These are phyloP conservation scores for Tetragnatha versicolor DNA, from an alignment of 1,140 invertebrate species.

Conservation along the genomic window DNA sequence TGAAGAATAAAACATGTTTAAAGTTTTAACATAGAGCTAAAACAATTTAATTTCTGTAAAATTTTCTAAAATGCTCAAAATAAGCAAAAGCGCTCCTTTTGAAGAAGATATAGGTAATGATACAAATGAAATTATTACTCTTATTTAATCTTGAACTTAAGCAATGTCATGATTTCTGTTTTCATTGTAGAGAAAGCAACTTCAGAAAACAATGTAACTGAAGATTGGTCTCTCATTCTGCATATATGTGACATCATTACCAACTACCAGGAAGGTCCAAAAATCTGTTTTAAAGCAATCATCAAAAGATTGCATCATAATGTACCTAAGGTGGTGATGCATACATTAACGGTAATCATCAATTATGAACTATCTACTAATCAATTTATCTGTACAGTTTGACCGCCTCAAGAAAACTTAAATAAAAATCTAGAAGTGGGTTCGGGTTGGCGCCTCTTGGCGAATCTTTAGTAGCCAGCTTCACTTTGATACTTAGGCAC, in stretches of 20 bases:
- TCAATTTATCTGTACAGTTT: too few relatives aligned
- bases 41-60: not conserved
- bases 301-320: slow-evolving; percentile 83
- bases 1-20: too few relatives aligned
- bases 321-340: slow-evolving; percentile 92
- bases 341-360: slow-evolving; percentile 85
- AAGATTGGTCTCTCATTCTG: slow-evolving; percentile 92
- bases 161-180: not conserved
- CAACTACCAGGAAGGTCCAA: slow-evolving; percentile 73
- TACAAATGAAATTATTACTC: not conserved
- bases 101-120: slow-evolving; percentile 24
- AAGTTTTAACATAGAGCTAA: too few relatives aligned
- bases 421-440: too few relatives aligned
- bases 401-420: too few relatives aligned
- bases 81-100: slow-evolving; percentile 5
- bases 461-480: too few relatives aligned
- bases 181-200: slow-evolving; percentile 83
- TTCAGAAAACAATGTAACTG: slow-evolving; percentile 86
- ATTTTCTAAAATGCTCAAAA: not conserved
- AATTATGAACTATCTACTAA: too few relatives aligned
- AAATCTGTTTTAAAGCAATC: slow-evolving; percentile 87
- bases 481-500: too few relatives aligned
- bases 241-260: slow-evolving; percentile 93
- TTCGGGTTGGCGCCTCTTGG: too few relatives aligned
- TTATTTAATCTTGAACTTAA: not conserved